phyloP scores from a whole-genome alignment of 1,140 invertebrate genomes.

The Brachionus paranguensis region DNA sequence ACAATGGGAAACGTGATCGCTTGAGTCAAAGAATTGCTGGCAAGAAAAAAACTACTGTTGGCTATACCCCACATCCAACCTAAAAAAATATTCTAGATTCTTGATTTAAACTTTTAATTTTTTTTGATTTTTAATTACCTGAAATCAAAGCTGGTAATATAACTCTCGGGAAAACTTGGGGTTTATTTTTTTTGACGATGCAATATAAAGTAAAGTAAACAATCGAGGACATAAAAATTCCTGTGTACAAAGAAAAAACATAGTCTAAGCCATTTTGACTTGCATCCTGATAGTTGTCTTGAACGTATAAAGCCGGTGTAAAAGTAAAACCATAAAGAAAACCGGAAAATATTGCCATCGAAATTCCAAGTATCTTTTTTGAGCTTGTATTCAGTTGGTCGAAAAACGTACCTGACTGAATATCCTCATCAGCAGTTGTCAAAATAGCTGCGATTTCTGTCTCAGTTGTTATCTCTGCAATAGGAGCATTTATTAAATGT shows the following conservation, averaged over 20 bases:
- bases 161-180: conserved; percentile 50
- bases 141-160: conserved; percentile 55
- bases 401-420: background rate
- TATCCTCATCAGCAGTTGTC: background rate
- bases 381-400: background rate
- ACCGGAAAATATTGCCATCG: conserved; percentile 50
- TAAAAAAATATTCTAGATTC: background rate
- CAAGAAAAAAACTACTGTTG: conserved; percentile 54
- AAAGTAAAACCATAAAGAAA: conserved; percentile 55
- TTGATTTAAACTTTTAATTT: background rate
- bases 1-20: conserved; percentile 56
- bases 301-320: conserved; percentile 53
- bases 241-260: conserved; percentile 56
- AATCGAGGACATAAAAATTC: conserved; percentile 54
- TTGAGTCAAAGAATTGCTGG: conserved; percentile 54
- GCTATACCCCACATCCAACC: conserved; percentile 57
- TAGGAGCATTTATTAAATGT: conserved; percentile 32
- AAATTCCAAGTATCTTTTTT: background rate
- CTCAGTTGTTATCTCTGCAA: background rate
- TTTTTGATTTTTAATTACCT: background rate
- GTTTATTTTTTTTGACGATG: conserved; percentile 50
- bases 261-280: conserved; percentile 53
- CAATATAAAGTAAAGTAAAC: conserved; percentile 54
- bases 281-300: conserved; percentile 46
- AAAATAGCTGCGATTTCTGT: background rate